Base-by-base conservation (phyloP, 2,113 vertebrate genomes). In the Rhinopomastus cyanomelas region DNA sequence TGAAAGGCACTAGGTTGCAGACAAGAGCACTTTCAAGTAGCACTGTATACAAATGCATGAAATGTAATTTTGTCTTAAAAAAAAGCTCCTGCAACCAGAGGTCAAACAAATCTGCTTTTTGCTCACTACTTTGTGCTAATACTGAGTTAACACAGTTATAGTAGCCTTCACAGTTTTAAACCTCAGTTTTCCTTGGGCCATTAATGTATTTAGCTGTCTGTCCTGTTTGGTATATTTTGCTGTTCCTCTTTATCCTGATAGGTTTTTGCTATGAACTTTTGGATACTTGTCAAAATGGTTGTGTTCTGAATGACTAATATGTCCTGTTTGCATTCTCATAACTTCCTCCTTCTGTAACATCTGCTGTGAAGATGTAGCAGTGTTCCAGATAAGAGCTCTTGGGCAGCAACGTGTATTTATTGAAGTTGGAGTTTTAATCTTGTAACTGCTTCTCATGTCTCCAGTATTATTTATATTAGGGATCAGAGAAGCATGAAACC, bases 61-160 rank as follows among this genome's bases (percentile, higher is more conserved):
- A 89, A 89, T 92, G 64, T 78, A 11, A 65, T 85, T 87, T 89
- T 59, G 49, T 18, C 56, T 87, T 64, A 92, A 89, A 85, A 89
- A 85, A 89, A 93, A 90, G 55, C 72, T 85, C 12, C 55, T 66
- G 53, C 25, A 82, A 53, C 61, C 34, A 56, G 14, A 14, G 52
- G 22, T 39, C 53, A 78, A 87, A 75, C 37, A 86, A 83, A 81
- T 73, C 55, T 94, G 36, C 57, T 88, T 88, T 90, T 27, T 67
- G 29, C 53, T 53, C 30, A 89, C 11, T 81, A 15, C 9, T 78
- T 65, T 81, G 42, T 69, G 65, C 90, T n/a, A n/a, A n/a, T n/a
- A 60, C 53, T 26, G 17, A 77, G 16, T 34, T 87, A 61, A 34
- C 83, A 88, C 13, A 11, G 42, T 64, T 83, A 60, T 62, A 89